Evolutionary conservation across 2,113 vertebrate species (phyloP).

Genomic region (Scytalopus superciliaris): DNA sequence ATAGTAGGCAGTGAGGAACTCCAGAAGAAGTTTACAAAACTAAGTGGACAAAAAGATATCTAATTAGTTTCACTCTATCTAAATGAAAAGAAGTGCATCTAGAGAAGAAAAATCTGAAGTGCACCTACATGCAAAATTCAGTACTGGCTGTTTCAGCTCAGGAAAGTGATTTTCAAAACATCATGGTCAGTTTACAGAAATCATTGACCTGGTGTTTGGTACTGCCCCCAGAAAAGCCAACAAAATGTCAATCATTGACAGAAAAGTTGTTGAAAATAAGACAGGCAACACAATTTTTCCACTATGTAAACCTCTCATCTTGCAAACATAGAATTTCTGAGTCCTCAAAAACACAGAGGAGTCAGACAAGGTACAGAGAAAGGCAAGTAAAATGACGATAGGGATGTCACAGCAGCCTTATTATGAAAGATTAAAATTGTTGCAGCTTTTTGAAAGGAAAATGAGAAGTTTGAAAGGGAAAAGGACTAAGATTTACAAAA

Average conservation of each 20-base stretch:
- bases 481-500: background rate
- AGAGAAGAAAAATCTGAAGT: background rate
- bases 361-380: background rate
- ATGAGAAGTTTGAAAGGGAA: background rate
- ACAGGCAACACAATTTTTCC: background rate
- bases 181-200: background rate
- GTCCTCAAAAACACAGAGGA: background rate
- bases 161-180: background rate
- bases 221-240: background rate
- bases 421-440: background rate
- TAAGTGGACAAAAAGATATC: background rate
- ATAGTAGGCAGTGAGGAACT: background rate
- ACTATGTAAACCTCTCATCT: background rate
- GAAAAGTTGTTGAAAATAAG: background rate
- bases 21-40: background rate
- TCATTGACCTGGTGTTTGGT: background rate
- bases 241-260: background rate
- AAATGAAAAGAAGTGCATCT: background rate
- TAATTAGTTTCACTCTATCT: background rate
- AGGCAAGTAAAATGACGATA: background rate
- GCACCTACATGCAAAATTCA: background rate
- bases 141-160: background rate
- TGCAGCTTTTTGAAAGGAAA: background rate
- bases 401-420: background rate
- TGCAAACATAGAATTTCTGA: background rate